phyloP scores from a whole-genome alignment of 2,888 invertebrate species.

The Ceratothoa steindachneri region DNA sequence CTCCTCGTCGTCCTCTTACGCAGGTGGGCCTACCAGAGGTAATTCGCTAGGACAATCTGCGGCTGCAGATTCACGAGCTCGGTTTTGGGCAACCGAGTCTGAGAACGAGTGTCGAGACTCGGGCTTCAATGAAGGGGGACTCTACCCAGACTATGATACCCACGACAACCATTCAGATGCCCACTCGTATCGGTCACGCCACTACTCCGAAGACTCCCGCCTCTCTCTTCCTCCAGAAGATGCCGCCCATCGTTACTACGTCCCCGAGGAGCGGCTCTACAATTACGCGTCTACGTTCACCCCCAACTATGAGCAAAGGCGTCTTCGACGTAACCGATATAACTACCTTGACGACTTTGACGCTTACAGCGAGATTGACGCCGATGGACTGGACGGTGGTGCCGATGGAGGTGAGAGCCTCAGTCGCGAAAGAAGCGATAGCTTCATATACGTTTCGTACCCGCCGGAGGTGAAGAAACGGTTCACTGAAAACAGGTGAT shows the following conservation, averaged over 20 bases:
- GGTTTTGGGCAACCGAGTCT: slow-evolving; percentile 26
- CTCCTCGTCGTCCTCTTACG: not conserved
- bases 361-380: slow-evolving; percentile 37
- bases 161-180: slow-evolving; percentile 21
- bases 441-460: slow-evolving; percentile 46
- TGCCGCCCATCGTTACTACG: slow-evolving; percentile 28
- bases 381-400: slow-evolving; percentile 11
- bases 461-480: slow-evolving; percentile 47
- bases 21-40: not conserved
- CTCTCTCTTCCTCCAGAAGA: slow-evolving; percentile 37
- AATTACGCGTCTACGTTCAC: slow-evolving; percentile 46
- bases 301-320: slow-evolving; percentile 45
- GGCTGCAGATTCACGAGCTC: not conserved
- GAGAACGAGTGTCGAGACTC: slow-evolving; percentile 47
- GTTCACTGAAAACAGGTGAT: slow-evolving; percentile 20
- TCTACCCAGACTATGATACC: slow-evolving; percentile 28
- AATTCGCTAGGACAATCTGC: not conserved
- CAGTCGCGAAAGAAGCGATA: slow-evolving; percentile 43
- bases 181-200: slow-evolving; percentile 38
- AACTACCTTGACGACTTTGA: slow-evolving; percentile 47
- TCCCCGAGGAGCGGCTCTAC: slow-evolving; percentile 40
- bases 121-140: slow-evolving; percentile 43
- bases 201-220: slow-evolving; percentile 45
- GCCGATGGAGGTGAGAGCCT: slow-evolving; percentile 31
- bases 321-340: slow-evolving; percentile 44